These are phyloP conservation scores for Delphinapterus leucas DNA, from an alignment of 2,113 vertebrate genomes.

Conservation along the genomic window DNA sequence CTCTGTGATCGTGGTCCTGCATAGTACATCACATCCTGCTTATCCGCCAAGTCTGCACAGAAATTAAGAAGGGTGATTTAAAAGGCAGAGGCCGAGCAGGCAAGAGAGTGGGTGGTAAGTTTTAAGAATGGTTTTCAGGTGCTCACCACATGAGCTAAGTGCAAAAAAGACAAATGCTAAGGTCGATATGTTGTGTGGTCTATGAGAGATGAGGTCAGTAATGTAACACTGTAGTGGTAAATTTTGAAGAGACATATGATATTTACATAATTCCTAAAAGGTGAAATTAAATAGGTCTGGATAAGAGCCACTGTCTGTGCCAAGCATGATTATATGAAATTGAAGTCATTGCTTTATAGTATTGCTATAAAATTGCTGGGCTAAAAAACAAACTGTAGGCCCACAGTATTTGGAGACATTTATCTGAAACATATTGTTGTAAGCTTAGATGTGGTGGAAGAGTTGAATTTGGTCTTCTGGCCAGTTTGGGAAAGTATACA, in stretches of 20 bases:
- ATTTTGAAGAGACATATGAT: slow-evolving; percentile 61
- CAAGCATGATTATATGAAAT: slow-evolving; percentile 71
- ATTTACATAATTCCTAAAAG: slow-evolving; percentile 74
- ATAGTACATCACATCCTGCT: slow-evolving; percentile 31
- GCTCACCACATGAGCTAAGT: slow-evolving; percentile 67
- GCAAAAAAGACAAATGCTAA: slow-evolving; percentile 57
- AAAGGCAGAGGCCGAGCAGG: slow-evolving; percentile 39
- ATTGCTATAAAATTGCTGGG: slow-evolving; percentile 71
- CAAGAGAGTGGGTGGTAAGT: slow-evolving; percentile 60
- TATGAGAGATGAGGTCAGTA: slow-evolving; percentile 67
- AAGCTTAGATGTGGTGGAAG: slow-evolving; percentile 59
- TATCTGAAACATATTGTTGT: slow-evolving; percentile 70
- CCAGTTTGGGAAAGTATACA: slow-evolving; percentile 60
- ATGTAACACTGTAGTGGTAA: slow-evolving; percentile 38
- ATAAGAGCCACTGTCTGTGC: slow-evolving; percentile 67
- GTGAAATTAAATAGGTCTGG: slow-evolving; percentile 65
- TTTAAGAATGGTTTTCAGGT: slow-evolving; percentile 72
- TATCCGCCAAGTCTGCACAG: neutral
- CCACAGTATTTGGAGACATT: slow-evolving; percentile 42
- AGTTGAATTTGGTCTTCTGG: slow-evolving; percentile 57
- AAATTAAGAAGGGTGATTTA: slow-evolving; percentile 59
- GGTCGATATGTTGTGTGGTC: slow-evolving; percentile 66
- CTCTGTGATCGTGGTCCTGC: neutral
- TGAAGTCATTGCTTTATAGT: slow-evolving; percentile 69
- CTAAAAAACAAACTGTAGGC: slow-evolving; percentile 36